phyloP scores from a whole-genome alignment of 2,888 invertebrate genomes.

The Diaprepes abbreviatus region DNA sequence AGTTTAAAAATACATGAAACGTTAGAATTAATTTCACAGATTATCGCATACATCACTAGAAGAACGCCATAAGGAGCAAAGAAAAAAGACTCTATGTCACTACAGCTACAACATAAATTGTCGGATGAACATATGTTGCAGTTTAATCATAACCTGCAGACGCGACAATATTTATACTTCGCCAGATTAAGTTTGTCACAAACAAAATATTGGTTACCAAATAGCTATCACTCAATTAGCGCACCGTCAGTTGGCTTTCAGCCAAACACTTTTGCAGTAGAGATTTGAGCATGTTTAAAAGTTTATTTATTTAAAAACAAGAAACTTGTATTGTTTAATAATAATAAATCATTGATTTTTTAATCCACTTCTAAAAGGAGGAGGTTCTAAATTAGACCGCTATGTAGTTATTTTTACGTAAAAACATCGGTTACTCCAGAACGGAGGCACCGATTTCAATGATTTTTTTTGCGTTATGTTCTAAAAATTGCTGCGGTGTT shows the following conservation, averaged over 20 bases:
- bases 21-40: conserved; percentile 9
- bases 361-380: too few species aligned
- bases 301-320: too few species aligned
- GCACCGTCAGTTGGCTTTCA: conserved; percentile 57
- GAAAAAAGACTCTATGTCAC: conserved; percentile 33
- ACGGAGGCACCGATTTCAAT: too few species aligned
- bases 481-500: too few species aligned
- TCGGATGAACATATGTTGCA: conserved; percentile 53
- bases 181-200: conserved; percentile 62
- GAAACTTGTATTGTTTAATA: too few species aligned
- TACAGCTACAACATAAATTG: conserved; percentile 49
- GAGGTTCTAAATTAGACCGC: too few species aligned
- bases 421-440: too few species aligned
- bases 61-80: conserved; percentile 10
- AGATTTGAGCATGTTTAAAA: too few species aligned
- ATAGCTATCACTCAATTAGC: conserved; percentile 66
- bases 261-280: conserved; percentile 53
- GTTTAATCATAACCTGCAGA: conserved; percentile 63
- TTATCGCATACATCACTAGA: conserved; percentile 9
- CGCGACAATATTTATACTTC: conserved; percentile 66
- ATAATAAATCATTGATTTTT: too few species aligned
- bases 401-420: too few species aligned
- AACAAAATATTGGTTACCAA: conserved; percentile 63
- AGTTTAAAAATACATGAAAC: background rate
- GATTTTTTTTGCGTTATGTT: too few species aligned